Conservation (phyloP, 2,797 vertebrate species). For the Danio tinwini region DNA sequence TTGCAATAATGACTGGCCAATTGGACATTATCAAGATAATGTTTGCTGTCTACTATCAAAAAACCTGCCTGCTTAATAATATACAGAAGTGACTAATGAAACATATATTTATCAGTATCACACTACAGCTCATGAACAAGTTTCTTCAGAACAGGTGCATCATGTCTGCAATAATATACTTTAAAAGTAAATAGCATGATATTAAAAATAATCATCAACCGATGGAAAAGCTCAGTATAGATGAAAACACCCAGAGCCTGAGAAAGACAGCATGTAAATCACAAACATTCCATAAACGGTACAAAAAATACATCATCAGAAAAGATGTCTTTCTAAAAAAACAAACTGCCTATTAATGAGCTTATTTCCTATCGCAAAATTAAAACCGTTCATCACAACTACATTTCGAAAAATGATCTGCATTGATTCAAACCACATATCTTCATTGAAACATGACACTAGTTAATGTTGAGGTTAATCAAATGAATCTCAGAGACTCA, state of each 20-base stretch:
- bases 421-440: slow-evolving; percentile 61
- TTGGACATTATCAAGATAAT: too few species aligned
- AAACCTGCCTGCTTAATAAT: neutral
- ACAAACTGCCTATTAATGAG: slow-evolving; percentile 38
- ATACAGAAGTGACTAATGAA: neutral
- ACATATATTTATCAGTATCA: neutral
- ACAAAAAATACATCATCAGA: neutral
- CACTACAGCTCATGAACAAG: neutral
- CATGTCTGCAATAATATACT: neutral
- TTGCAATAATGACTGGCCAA: neutral
- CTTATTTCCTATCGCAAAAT: slow-evolving; percentile 38
- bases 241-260: neutral
- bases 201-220: slow-evolving; percentile 13
- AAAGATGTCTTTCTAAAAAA: neutral
- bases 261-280: slow-evolving; percentile 3
- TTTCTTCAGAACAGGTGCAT: neutral
- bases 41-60: neutral
- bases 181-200: slow-evolving; percentile 1
- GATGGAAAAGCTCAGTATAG: neutral
- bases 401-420: slow-evolving; percentile 68
- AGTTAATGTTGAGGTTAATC: slow-evolving; percentile 60
- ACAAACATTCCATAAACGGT: slow-evolving; percentile 4
- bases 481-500: slow-evolving; percentile 67
- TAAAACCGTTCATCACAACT: slow-evolving; percentile 43
- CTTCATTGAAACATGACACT: slow-evolving; percentile 72